Base-by-base conservation (phyloP, 2,797 vertebrate species). In the Spheniscus humboldti region DNA sequence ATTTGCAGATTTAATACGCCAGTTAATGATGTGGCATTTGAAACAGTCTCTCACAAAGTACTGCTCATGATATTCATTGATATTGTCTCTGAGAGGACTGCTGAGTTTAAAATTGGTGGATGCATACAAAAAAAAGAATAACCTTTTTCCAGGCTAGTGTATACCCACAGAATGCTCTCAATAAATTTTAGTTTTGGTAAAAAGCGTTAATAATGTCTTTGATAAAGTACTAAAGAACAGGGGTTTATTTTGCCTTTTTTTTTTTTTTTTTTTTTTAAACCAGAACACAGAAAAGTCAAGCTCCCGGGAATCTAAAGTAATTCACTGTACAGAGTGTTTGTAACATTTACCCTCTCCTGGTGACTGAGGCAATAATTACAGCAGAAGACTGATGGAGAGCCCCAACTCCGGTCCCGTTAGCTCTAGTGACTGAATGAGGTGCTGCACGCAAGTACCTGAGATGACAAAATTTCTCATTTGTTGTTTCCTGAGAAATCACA, bases 11-110 rank as follows among this genome's bases (percentile, higher is more conserved):
- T 95, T 92, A 85, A 90, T 93, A 92, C 35, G n/a, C 78, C 78
- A 53, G 43, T 88, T 97, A 95, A 95, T 77, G 87, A 85, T 37
- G 69, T 93, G 92, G 91, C 69, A 93, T 95, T 94, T 92, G 66
- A 88, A 78, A 72, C 3, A 88, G 57, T 33, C 37, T 80, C 52
- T 79, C 60, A 64, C 56, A 48, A 86, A 92, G 60, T 48, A 79
- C 55, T 6, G 5, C 66, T 95, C 47, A 35, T 60, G 35, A 80
- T 85, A 75, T 89, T 93, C 94, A 92, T 91, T 94, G 66, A 72
- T 76, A 77, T 37, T 76, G 88, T 90, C 88, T 96, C 72, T 35
- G 37, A 87, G 59, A 90, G 64, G 45, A 74, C 60, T 88, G 62
- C 76, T 89, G 92, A 67, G 71, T 28, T 87, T 77, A 39, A 73